These are phyloP conservation scores for Argyrosomus regius DNA, from an alignment of 2,797 vertebrate species.

Conservation along the genomic window DNA sequence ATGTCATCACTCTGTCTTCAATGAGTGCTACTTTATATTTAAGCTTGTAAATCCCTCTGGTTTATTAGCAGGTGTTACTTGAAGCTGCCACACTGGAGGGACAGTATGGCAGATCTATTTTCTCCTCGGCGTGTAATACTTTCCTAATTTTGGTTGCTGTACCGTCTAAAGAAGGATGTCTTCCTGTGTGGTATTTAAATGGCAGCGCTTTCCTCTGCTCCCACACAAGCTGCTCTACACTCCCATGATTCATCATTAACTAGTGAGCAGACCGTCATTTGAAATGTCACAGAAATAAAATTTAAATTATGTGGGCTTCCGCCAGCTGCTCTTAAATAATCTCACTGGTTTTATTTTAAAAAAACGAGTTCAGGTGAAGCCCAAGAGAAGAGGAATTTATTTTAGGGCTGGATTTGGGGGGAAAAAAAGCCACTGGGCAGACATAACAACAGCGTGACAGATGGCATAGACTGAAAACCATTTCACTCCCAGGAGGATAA, in stretches of 20 bases:
- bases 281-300: conserved; percentile 23
- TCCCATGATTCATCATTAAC: conserved; percentile 37
- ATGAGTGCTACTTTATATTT: conserved; percentile 29
- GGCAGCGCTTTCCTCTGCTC: conserved; percentile 2
- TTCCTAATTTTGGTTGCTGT: conserved; percentile 40
- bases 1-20: conserved; percentile 18
- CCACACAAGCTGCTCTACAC: conserved; percentile 19
- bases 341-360: conserved; percentile 9
- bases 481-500: conserved; percentile 18
- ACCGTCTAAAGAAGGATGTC: conserved; percentile 26
- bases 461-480: conserved; percentile 19
- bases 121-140: conserved; percentile 46
- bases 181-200: conserved; percentile 32
- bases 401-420: background rate
- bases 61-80: conserved; percentile 57
- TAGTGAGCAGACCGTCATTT: background rate
- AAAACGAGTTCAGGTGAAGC: background rate
- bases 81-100: conserved; percentile 28
- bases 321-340: conserved; percentile 36
- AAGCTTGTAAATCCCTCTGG: conserved; percentile 23
- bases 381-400: background rate
- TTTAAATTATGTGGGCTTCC: conserved; percentile 9
- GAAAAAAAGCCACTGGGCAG: background rate
- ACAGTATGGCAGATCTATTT: conserved; percentile 49
- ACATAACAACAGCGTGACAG: conserved; percentile 10